Percentiles rank a stretch among this genome's conserved stretches.
Evolutionary conservation across 2,797 vertebrate genomes (phyloP).

Genomic region (Microctenopoma steveboyesi): DNA sequence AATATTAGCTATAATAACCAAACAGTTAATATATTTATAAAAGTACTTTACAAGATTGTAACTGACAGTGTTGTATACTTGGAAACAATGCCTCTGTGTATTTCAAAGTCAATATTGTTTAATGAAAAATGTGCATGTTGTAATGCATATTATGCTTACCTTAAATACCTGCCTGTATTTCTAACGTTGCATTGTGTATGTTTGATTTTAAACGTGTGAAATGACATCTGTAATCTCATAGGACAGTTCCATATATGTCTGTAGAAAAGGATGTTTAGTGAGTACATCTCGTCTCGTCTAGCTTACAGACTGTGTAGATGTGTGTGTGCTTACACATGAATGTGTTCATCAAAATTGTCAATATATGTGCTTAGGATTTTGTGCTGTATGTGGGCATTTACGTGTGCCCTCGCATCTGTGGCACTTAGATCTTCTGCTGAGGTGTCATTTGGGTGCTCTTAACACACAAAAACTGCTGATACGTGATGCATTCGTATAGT

Average conservation of each 20-base stretch:
- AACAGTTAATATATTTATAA: background rate
- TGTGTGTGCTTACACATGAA: conserved; percentile 1
- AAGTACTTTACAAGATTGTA: background rate
- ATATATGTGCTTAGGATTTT: conserved; percentile 22
- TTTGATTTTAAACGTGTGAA: conserved; percentile 4
- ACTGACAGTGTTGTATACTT: too few relatives aligned
- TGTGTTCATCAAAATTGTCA: conserved; percentile 22
- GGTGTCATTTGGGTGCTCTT: conserved; percentile 67
- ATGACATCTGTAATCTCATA: background rate
- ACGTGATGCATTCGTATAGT: conserved; percentile 65
- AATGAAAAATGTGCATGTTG: background rate
- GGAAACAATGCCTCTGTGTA: too few relatives aligned
- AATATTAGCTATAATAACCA: background rate
- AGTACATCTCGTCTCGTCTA: conserved; percentile 56
- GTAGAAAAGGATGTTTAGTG: conserved; percentile 34
- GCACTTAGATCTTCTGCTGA: conserved; percentile 52
- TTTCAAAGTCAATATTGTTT: background rate
- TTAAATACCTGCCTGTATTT: background rate
- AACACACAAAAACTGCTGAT: conserved; percentile 59
- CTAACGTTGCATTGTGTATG: background rate
- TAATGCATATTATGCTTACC: background rate
- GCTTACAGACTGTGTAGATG: conserved; percentile 45
- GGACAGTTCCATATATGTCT: background rate
- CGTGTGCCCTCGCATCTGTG: conserved; percentile 18
- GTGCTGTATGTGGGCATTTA: conserved; percentile 9